Percentiles rank a stretch among this genome's conserved stretches.
Conservation (phyloP, 2,888 invertebrate genomes). For the Archaeoteleia sp. region DNA sequence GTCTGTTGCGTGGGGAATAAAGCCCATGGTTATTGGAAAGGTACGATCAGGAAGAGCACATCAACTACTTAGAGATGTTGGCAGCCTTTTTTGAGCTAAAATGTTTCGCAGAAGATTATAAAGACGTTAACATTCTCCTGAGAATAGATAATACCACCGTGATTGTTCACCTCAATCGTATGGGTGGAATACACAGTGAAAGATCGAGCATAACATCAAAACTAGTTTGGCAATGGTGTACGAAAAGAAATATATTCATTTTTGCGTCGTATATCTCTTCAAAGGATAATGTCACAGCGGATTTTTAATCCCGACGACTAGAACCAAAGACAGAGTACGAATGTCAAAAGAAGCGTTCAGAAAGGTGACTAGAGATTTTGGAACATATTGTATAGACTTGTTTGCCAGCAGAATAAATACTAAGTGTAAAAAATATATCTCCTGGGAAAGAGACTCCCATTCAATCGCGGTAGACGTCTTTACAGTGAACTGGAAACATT, state of each 20-base stretch:
- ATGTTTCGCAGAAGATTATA: conserved; percentile 5
- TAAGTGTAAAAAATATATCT: conserved; percentile 52
- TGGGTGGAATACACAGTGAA: conserved; percentile 1
- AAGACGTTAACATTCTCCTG: conserved; percentile 1
- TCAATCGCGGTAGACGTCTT: too few species aligned
- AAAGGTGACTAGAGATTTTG: neutral
- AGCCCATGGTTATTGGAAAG: too few species aligned
- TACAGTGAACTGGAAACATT: too few species aligned
- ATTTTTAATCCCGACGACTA: neutral
- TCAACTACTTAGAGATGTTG: conserved; percentile 6
- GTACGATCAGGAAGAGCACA: too few species aligned
- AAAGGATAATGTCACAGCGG: conserved; percentile 3
- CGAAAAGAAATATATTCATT: neutral
- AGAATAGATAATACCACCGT: conserved; percentile 25
- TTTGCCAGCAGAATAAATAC: conserved; percentile 54
- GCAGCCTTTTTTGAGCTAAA: conserved; percentile 17
- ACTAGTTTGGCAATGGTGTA: conserved; percentile 20
- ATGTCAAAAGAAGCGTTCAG: too few species aligned
- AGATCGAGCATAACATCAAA: neutral
- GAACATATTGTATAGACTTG: conserved; percentile 38
- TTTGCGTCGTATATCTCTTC: conserved; percentile 18
- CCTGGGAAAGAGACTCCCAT: too few species aligned
- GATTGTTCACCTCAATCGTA: conserved; percentile 5
- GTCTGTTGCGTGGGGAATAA: too few species aligned
- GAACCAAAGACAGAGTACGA: conserved; percentile 10